Evolutionary conservation across 53 echinoderm and acorn worm species (phyloP).

Genomic region (Hippasteria phrygiana): DNA sequence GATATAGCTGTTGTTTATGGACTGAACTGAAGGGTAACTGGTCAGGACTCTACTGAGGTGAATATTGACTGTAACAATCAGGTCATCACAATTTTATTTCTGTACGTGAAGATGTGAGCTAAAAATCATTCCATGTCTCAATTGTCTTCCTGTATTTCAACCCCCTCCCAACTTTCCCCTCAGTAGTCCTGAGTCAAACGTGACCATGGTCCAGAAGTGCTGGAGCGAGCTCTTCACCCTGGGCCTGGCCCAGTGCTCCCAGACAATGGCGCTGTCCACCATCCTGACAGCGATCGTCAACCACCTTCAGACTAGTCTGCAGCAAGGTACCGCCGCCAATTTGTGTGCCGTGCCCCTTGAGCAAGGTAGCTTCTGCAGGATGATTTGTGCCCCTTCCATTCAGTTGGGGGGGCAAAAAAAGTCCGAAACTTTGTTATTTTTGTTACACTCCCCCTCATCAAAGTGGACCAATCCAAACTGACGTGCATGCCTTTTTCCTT

Average conservation of each 20-base stretch:
- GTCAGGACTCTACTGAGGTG: too few species aligned
- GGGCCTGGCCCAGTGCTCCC: conserved; percentile 95
- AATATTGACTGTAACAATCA: too few species aligned
- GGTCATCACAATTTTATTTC: too few species aligned
- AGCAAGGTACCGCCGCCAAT: conserved; percentile 89
- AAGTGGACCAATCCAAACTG: conserved; percentile 54
- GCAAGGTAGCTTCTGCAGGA: conserved; percentile 61
- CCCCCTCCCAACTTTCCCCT: background rate
- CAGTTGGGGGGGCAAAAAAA: conserved; percentile 11
- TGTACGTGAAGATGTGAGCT: too few species aligned
- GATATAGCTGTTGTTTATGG: too few species aligned
- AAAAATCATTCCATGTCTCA: too few species aligned
- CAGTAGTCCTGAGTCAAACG: conserved; percentile 91
- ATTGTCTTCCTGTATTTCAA: too few species aligned
- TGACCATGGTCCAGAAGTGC: conserved; percentile 98
- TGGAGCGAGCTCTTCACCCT: conserved; percentile 99
- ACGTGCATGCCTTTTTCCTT: conserved; percentile 40
- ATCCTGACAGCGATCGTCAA: conserved; percentile 99
- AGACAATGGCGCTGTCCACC: conserved; percentile 98
- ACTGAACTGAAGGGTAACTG: too few species aligned
- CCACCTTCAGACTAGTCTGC: conserved; percentile 97
- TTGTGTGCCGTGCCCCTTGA: conserved; percentile 62
- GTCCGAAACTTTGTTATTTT: background rate
- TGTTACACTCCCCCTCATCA: conserved; percentile 4
- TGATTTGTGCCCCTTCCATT: conserved; percentile 8